Percentiles rank a stretch among this genome's conserved stretches.
phyloP scores from a whole-genome alignment of 2,113 vertebrate species.

The Condylura cristata region DNA sequence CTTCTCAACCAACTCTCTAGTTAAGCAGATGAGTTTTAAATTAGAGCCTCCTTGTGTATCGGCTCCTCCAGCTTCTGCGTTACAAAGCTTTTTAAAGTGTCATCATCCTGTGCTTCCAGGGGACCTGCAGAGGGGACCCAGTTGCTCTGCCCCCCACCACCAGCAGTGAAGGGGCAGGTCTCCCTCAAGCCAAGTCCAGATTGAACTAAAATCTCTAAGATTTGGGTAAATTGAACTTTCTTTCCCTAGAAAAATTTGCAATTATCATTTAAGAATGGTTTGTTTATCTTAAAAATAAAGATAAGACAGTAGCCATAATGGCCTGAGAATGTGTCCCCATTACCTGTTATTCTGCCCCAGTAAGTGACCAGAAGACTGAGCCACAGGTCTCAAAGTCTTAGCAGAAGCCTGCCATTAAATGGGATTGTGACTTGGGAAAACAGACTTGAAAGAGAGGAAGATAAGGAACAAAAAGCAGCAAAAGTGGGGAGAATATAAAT shows the following conservation, averaged over 20 bases:
- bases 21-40: neutral
- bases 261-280: neutral
- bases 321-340: neutral
- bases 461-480: neutral
- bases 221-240: neutral
- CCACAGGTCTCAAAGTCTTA: neutral
- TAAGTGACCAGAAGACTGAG: neutral
- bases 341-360: neutral
- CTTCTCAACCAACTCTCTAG: neutral
- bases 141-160: neutral
- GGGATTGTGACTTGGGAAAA: neutral
- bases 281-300: constrained; percentile 49
- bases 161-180: neutral
- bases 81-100: neutral
- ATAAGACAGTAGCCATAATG: neutral
- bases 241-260: neutral
- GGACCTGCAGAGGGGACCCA: neutral
- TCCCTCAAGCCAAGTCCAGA: neutral
- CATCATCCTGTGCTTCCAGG: neutral
- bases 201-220: neutral
- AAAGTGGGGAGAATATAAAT: neutral
- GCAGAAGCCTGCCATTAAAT: neutral
- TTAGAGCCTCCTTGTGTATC: neutral
- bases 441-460: neutral
- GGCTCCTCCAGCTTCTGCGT: neutral